A percentile compares a stretch with the other conserved stretches of the same genome.
These are phyloP conservation scores for Cactoblastis cactorum DNA, from an alignment of 2,888 invertebrate genomes.

Conservation along the genomic window DNA sequence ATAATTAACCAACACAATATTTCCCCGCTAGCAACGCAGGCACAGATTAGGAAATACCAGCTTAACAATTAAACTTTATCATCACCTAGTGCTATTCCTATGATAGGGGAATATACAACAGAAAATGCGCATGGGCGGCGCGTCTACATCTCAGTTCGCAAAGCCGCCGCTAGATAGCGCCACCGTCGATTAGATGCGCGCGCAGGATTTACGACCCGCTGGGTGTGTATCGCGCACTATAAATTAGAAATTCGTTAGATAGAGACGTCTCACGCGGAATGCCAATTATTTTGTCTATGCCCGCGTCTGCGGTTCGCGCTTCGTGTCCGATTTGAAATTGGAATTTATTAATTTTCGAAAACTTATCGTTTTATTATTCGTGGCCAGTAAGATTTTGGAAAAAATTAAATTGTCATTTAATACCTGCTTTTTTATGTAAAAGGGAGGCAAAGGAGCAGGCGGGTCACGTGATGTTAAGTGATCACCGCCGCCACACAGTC, in stretches of 20 bases:
- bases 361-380: background rate
- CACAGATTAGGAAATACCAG: slow-evolving; percentile 8
- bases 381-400: too few relatives aligned
- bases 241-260: slow-evolving; percentile 79
- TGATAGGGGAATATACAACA: slow-evolving; percentile 29
- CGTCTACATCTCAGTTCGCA: slow-evolving; percentile 65
- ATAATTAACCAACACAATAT: slow-evolving; percentile 4
- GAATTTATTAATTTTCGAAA: background rate
- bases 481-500: too few relatives aligned
- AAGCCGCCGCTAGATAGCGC: slow-evolving; percentile 75
- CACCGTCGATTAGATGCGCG: slow-evolving; percentile 66
- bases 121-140: slow-evolving; percentile 52
- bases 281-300: slow-evolving; percentile 64
- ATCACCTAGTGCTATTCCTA: slow-evolving; percentile 20
- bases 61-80: slow-evolving; percentile 19
- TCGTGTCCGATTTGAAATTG: background rate
- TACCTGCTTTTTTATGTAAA: too few relatives aligned
- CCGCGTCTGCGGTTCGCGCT: background rate
- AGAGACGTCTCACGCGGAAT: slow-evolving; percentile 59
- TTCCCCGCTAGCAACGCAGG: slow-evolving; percentile 1
- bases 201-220: slow-evolving; percentile 68
- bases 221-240: slow-evolving; percentile 64
- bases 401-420: too few relatives aligned
- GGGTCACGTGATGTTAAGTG: too few relatives aligned
- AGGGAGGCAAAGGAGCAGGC: too few relatives aligned